Evolutionary conservation across 2,797 vertebrate species (phyloP).

Genomic region (Gadopsis marmoratus): DNA sequence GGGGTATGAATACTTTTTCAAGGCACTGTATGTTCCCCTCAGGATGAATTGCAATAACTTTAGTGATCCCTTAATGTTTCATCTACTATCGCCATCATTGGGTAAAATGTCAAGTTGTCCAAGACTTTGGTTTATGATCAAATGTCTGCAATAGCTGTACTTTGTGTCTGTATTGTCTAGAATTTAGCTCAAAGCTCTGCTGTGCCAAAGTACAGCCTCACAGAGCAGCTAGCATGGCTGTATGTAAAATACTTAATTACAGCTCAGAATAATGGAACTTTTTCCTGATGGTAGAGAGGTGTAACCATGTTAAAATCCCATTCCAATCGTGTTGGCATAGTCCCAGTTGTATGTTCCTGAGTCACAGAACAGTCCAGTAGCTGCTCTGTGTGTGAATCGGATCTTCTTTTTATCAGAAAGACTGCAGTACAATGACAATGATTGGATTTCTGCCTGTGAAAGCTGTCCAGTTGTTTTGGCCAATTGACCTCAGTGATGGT

Average conservation of each 20-base stretch:
- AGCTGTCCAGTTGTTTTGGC: conserved; percentile 22
- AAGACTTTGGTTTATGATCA: neutral
- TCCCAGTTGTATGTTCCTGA: conserved; percentile 1
- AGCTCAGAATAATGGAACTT: too few relatives aligned
- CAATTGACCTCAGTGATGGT: conserved; percentile 4
- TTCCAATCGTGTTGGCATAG: too few relatives aligned
- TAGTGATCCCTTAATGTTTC: neutral
- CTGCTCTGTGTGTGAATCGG: neutral
- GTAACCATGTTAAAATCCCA: too few relatives aligned
- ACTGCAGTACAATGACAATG: neutral
- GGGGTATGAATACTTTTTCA: too few relatives aligned
- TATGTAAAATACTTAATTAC: too few relatives aligned
- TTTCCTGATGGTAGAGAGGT: neutral
- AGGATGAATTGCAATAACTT: too few relatives aligned
- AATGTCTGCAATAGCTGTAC: neutral
- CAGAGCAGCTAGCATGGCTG: neutral
- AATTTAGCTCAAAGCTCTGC: neutral
- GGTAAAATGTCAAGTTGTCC: neutral
- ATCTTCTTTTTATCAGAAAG: neutral
- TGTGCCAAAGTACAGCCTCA: neutral
- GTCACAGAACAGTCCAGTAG: neutral
- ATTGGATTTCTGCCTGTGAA: conserved; percentile 10
- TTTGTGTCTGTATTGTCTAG: too few relatives aligned
- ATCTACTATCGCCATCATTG: neutral
- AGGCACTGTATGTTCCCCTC: too few relatives aligned